These are phyloP conservation scores for Myrmophylax atrothorax DNA, from an alignment of 2,113 vertebrate species.

Conservation along the genomic window DNA sequence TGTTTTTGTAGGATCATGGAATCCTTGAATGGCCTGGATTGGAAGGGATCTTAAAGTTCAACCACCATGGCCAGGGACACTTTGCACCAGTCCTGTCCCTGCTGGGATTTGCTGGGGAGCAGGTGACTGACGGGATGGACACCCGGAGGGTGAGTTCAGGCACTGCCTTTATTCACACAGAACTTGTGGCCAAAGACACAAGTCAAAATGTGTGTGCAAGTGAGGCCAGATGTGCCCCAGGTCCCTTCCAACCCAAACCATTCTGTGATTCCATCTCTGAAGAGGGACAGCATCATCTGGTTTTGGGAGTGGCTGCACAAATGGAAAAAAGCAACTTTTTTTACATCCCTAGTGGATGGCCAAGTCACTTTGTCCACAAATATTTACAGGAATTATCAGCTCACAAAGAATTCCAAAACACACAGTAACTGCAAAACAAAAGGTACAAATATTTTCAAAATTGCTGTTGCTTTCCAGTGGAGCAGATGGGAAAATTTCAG, in stretches of 20 bases:
- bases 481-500: not conserved
- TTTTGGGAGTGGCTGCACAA: not conserved
- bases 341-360: not conserved
- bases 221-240: rapidly evolving
- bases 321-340: not conserved
- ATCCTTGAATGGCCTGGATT: not conserved
- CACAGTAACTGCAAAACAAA: not conserved
- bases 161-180: not conserved
- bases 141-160: not conserved
- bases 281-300: not conserved
- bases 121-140: not conserved
- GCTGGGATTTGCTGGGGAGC: not conserved
- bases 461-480: not conserved
- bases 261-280: not conserved
- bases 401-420: not conserved
- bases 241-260: not conserved
- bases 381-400: not conserved
- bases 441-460: not conserved
- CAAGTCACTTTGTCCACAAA: not conserved
- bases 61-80: not conserved
- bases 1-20: not conserved
- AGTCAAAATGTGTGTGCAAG: not conserved
- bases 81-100: not conserved
- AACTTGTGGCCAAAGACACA: not conserved
- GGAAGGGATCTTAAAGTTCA: not conserved